Conservation (phyloP, 1,140 invertebrate genomes). For the Heliconius congener region DNA sequence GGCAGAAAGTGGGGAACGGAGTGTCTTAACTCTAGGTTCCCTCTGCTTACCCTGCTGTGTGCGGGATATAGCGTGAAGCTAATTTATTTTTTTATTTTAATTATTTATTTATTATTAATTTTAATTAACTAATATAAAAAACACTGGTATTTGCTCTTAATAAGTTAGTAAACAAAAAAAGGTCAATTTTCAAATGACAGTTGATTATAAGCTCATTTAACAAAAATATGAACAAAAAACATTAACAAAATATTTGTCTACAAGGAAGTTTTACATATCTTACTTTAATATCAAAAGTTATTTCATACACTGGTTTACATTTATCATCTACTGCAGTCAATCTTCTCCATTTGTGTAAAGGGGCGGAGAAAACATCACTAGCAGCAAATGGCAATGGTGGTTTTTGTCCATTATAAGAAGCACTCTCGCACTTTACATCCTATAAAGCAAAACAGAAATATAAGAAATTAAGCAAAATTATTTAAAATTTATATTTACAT, state of each 20-base stretch:
- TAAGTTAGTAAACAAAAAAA: no score
- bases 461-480: not conserved
- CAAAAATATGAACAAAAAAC: not conserved
- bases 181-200: no score
- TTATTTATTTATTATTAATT: no score
- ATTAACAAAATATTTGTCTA: no score
- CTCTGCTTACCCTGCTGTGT: no score
- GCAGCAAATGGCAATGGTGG: constrained; percentile 61
- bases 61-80: no score
- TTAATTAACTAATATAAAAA: no score
- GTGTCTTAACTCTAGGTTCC: no score
- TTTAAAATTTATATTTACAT: not conserved
- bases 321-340: constrained; percentile 48
- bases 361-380: constrained; percentile 49
- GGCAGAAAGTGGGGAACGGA: no score
- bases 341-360: constrained; percentile 50
- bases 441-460: not conserved
- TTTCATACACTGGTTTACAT: constrained; percentile 67
- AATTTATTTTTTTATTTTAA: no score
- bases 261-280: constrained; percentile 29
- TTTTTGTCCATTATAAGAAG: constrained; percentile 39
- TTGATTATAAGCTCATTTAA: not conserved
- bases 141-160: no score
- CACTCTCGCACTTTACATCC: constrained; percentile 15
- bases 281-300: constrained; percentile 64